Percentiles rank a stretch among this genome's conserved stretches.
Conservation (phyloP, 2,113 vertebrate species). For the Thinocorus orbignyianus region DNA sequence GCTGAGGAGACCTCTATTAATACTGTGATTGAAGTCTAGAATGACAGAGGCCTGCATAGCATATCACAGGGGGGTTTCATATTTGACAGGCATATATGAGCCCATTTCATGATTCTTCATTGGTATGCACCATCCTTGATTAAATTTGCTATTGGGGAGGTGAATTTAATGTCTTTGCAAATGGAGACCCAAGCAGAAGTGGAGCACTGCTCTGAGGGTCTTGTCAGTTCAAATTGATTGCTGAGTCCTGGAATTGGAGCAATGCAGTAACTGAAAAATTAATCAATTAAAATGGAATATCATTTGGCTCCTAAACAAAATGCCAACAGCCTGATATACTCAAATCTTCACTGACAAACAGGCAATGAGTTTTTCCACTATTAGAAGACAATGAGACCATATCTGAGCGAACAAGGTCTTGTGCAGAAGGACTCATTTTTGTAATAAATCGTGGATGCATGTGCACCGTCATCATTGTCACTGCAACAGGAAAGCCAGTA, state of each 20-base stretch:
- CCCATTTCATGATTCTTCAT: not conserved
- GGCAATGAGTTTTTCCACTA: not conserved
- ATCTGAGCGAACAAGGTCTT: not conserved
- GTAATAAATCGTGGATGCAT: not conserved
- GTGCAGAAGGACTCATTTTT: not conserved
- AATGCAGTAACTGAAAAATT: conserved; percentile 42
- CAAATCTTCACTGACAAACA: not conserved
- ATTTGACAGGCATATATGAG: conserved; percentile 6
- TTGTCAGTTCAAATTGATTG: conserved; percentile 51
- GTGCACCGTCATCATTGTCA: not conserved
- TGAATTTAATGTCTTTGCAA: conserved; percentile 28
- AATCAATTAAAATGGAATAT: conserved; percentile 41
- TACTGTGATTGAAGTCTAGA: not conserved
- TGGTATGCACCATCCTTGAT: conserved; percentile 30
- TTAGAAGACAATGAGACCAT: not conserved
- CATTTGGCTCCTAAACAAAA: conserved; percentile 49
- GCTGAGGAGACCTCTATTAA: not conserved
- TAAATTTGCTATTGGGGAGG: not conserved
- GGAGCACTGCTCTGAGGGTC: not conserved
- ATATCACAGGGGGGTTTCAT: not conserved
- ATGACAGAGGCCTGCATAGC: not conserved
- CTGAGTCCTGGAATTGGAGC: conserved; percentile 31
- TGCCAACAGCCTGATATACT: not conserved
- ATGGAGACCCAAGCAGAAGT: not conserved
- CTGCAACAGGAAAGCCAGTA: not conserved